Percentiles rank a stretch among this genome's conserved stretches.
phyloP scores from a whole-genome alignment of 2,797 vertebrate genomes.

The Darevskia nairensis region DNA sequence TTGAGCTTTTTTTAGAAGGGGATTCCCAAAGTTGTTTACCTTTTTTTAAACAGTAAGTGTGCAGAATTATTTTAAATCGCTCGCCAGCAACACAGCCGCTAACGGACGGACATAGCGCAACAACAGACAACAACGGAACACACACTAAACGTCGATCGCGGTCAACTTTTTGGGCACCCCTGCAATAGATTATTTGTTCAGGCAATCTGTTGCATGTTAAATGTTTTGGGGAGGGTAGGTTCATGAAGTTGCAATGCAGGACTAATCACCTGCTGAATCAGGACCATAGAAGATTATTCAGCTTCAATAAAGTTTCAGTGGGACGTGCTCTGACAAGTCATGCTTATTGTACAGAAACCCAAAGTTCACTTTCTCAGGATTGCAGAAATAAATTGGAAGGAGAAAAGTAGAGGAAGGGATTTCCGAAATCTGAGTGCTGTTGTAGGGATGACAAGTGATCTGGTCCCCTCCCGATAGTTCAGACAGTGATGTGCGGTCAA shows the following conservation, averaged over 20 bases:
- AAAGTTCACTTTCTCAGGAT: not conserved
- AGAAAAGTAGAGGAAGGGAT: not conserved
- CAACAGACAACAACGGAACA: no score
- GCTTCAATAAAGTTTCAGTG: not conserved
- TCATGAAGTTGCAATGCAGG: not conserved
- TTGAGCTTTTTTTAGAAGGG: no score
- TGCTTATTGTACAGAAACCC: not conserved
- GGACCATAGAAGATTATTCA: not conserved
- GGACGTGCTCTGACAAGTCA: not conserved
- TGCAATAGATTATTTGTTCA: not conserved
- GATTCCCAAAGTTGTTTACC: no score
- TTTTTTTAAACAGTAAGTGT: no score
- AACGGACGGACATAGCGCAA: no score
- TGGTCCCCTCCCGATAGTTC: not conserved
- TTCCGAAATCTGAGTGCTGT: not conserved
- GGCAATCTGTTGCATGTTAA: not conserved
- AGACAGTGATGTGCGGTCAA: not conserved
- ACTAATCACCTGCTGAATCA: not conserved
- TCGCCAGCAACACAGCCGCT: no score
- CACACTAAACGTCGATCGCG: no score
- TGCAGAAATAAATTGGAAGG: not conserved
- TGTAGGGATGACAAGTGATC: not conserved
- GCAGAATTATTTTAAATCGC: no score
- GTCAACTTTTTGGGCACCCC: no score
- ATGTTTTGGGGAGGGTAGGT: not conserved